Evolutionary conservation across 2,113 vertebrate genomes (phyloP), one percentile per base, ranked within the genome.

Genomic region (Donacobius atricapilla): DNA sequence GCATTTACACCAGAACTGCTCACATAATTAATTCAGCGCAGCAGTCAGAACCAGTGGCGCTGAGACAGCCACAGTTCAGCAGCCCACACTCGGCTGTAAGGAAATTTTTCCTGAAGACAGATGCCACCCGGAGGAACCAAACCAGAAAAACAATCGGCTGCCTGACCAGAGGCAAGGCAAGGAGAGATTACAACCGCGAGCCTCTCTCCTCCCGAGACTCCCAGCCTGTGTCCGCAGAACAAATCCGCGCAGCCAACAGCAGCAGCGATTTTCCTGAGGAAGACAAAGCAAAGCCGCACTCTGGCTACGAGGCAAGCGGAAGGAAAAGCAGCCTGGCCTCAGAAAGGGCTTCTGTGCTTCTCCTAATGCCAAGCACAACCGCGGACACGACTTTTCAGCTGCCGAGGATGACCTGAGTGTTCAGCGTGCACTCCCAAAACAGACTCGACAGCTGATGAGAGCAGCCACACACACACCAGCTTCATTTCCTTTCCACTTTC

Each of bases 41-140:
- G 83, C 83, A 75, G 76, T 19, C 90, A 84, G 58, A 37, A 94
- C 90, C 78, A 42, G 89, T 33, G 58, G 89, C 20, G 64, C 51
- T 39, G 79, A 92, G 54, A 40, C 80, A 50, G 61, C 64, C 77
- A 72, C 68, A 93, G 94, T 25, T 93, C 69, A 93, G 89, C 85
- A 91, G 92, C 73, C 83, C 75, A 48, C 87, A 30, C 76, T 68
- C n/a, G 51, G 73, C 94, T 95, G 80, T 44, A 91, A 96, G 94
- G 91, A 94, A 60, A 94, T 90, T 96, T 94, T 81, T 97, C 90
- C 94, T 92, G 63, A 96, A 96, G 95, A 95, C 72, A 97, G 94
- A 96, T 95, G 96, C 94, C 95, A 96, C 94, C 90, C 88, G 63
- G 84, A 97, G 95, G 91, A 98, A 95, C 79, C 89, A 97, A 94